Evolutionary conservation across 2,888 invertebrate genomes (phyloP).

Genomic region (Eupithecia abbreviata): DNA sequence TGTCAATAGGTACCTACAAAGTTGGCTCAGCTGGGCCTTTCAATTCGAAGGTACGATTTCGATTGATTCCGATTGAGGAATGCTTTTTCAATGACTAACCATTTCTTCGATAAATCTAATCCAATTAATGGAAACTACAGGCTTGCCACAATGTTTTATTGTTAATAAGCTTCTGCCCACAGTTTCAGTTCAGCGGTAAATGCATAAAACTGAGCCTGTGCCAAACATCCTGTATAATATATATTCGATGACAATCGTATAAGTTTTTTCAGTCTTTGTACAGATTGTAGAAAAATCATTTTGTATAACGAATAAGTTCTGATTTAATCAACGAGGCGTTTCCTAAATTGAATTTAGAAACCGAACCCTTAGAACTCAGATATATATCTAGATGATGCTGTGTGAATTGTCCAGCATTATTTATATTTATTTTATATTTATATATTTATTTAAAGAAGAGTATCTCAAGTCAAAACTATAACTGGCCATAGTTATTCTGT

Average conservation of each 20-base stretch:
- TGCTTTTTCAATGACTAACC: neutral
- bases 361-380: no score
- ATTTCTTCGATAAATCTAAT: neutral
- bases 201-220: neutral
- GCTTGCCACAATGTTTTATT: neutral
- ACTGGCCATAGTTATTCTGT: no score
- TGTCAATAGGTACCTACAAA: conserved; percentile 22
- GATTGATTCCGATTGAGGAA: conserved; percentile 24
- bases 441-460: no score
- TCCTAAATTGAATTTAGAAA: neutral
- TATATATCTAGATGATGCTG: no score
- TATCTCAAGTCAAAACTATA: no score
- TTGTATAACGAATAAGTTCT: neutral
- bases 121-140: neutral
- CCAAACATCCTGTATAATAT: no score
- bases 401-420: no score
- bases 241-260: no score
- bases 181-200: neutral
- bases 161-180: neutral
- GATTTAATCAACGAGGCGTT: neutral
- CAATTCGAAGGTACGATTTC: conserved; percentile 28
- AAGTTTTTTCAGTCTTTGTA: no score
- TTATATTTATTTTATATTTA: no score
- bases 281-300: neutral
- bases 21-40: conserved; percentile 29